Conservation (phyloP, 2,888 invertebrate species). For the Lepidonotus clava region DNA sequence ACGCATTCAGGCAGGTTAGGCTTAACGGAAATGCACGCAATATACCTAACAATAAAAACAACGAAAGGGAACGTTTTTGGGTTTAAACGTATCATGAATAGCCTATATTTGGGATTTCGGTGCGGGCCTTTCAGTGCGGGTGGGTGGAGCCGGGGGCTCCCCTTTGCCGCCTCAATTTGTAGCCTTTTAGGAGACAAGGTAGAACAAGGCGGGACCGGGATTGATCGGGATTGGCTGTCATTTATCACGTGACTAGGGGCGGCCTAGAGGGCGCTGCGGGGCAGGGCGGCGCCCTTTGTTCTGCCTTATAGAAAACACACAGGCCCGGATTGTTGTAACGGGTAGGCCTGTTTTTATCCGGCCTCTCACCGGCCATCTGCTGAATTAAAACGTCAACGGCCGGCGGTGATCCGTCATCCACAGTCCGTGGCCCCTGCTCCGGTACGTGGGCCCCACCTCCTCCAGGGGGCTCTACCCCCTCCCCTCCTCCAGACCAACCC, state of each 20-base stretch:
- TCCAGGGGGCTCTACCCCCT: neutral
- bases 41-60: no score
- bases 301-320: constrained; percentile 48
- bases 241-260: constrained; percentile 31
- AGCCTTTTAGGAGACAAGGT: constrained; percentile 5
- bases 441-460: neutral
- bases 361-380: neutral
- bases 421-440: neutral
- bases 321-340: neutral
- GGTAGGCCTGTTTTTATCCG: neutral
- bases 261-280: neutral
- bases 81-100: no score
- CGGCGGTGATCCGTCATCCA: constrained; percentile 39
- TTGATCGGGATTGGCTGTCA: constrained; percentile 44
- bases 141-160: neutral
- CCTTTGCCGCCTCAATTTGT: constrained; percentile 18
- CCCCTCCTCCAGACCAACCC: neutral
- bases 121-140: no score
- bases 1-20: no score
- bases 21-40: no score
- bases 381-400: constrained; percentile 46
- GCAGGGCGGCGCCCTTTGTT: constrained; percentile 34
- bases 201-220: constrained; percentile 30
- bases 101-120: no score
- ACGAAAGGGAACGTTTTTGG: no score